Evolutionary conservation across 2,797 vertebrate species (phyloP).

Genomic region (Hydrocynus forskahlii): DNA sequence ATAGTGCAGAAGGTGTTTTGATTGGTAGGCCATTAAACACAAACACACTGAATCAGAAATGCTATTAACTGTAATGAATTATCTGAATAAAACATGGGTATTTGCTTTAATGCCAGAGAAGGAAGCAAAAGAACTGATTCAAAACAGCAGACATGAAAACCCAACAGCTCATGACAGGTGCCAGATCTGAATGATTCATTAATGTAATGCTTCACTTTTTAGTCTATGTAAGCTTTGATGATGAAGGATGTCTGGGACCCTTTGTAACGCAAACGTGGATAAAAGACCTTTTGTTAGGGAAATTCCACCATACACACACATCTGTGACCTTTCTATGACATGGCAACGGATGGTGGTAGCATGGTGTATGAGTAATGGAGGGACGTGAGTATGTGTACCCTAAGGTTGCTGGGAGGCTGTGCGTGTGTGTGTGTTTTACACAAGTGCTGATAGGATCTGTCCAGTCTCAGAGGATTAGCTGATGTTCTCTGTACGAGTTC

Average conservation of each 20-base stretch:
- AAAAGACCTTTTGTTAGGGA: constrained; percentile 25
- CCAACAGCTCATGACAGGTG: neutral
- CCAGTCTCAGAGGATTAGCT: neutral
- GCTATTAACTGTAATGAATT: neutral
- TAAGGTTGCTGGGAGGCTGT: no score
- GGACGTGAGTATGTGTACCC: neutral
- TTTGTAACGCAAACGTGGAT: neutral
- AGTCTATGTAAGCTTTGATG: constrained; percentile 7
- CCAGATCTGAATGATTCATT: constrained; percentile 11
- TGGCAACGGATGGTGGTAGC: neutral
- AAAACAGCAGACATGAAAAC: constrained; percentile 7
- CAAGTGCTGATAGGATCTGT: constrained; percentile 1
- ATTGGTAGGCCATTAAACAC: neutral
- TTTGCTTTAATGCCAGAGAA: neutral
- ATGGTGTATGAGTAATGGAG: neutral
- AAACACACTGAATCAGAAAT: neutral
- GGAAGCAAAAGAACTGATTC: neutral
- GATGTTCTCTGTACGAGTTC: neutral
- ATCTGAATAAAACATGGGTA: constrained; percentile 7
- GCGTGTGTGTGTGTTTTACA: constrained; percentile 6
- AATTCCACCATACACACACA: constrained; percentile 20
- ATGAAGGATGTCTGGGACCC: constrained; percentile 7
- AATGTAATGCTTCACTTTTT: neutral
- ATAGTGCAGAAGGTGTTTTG: neutral
- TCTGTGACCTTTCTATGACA: constrained; percentile 1